Conservation (phyloP, 2,797 vertebrate genomes). For the Gallinago solitaria region DNA sequence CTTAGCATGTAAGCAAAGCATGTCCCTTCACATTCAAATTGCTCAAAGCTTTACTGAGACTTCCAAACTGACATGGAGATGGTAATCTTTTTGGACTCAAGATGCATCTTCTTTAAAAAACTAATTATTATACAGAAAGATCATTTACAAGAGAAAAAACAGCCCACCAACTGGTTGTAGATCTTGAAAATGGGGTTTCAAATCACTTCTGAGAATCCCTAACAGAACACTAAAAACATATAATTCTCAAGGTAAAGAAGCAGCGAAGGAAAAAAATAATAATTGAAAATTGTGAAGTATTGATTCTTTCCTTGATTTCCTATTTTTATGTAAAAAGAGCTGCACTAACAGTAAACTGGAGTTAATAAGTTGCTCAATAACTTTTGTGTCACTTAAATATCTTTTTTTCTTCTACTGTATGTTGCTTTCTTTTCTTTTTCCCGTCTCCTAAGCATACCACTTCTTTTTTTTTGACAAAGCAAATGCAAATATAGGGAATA, state of each 20-base stretch:
- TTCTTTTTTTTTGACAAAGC: neutral
- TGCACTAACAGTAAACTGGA: neutral
- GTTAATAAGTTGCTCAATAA: neutral
- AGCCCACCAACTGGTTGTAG: neutral
- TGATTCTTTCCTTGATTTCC: neutral
- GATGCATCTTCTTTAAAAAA: neutral
- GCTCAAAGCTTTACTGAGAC: neutral
- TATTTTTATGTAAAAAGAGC: neutral
- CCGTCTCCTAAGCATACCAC: neutral
- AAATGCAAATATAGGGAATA: neutral
- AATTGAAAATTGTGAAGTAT: neutral
- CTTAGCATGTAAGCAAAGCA: neutral
- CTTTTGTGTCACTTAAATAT: neutral
- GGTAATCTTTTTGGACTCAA: neutral
- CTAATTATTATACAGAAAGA: neutral
- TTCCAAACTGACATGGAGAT: neutral
- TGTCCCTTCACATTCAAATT: neutral
- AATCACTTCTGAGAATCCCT: neutral
- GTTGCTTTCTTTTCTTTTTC: neutral
- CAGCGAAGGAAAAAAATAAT: neutral
- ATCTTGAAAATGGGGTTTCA: neutral
- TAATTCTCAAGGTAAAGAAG: neutral
- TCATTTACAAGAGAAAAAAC: neutral
- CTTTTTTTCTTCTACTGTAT: neutral
- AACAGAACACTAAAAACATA: neutral